Evolutionary conservation across 2,888 invertebrate genomes (phyloP).

Genomic region (Agonum fuliginosum): DNA sequence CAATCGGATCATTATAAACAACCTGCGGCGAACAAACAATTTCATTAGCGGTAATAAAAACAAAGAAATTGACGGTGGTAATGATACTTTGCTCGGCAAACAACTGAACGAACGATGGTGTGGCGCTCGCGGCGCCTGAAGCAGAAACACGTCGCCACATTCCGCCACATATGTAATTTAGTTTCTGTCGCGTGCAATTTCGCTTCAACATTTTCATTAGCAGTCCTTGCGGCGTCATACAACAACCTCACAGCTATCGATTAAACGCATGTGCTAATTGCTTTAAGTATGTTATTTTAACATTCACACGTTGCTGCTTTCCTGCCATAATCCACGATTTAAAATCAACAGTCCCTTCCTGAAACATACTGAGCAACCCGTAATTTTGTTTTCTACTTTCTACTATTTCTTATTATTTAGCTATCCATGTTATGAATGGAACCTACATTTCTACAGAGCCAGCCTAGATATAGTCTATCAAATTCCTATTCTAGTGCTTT

Average conservation of each 20-base stretch:
- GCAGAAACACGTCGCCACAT: conserved; percentile 39
- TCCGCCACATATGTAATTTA: conserved; percentile 28
- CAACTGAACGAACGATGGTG: too few relatives aligned
- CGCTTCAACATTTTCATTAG: conserved; percentile 41
- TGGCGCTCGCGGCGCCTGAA: background rate
- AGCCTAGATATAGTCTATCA: too few relatives aligned
- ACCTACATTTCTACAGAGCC: too few relatives aligned
- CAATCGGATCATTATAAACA: conserved; percentile 1
- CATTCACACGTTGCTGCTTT: background rate
- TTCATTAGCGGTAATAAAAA: conserved; percentile 31
- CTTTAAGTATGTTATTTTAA: conserved; percentile 13
- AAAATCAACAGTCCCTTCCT: too few relatives aligned
- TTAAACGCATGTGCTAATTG: conserved; percentile 44
- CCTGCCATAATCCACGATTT: too few relatives aligned
- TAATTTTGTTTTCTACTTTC: too few relatives aligned
- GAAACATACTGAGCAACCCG: too few relatives aligned
- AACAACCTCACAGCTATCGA: conserved; percentile 12
- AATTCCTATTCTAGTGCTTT: too few relatives aligned
- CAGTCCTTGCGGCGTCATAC: conserved; percentile 32
- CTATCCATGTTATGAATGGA: too few relatives aligned
- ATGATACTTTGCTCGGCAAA: conserved; percentile 35
- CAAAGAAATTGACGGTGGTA: conserved; percentile 39
- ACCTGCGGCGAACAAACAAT: conserved; percentile 31
- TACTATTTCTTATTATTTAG: too few relatives aligned
- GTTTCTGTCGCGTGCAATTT: conserved; percentile 36